Percentiles rank a stretch among this genome's conserved stretches.
Evolutionary conservation across 2,888 invertebrate species (phyloP).

Genomic region (Petrolisthes cinctipes): DNA sequence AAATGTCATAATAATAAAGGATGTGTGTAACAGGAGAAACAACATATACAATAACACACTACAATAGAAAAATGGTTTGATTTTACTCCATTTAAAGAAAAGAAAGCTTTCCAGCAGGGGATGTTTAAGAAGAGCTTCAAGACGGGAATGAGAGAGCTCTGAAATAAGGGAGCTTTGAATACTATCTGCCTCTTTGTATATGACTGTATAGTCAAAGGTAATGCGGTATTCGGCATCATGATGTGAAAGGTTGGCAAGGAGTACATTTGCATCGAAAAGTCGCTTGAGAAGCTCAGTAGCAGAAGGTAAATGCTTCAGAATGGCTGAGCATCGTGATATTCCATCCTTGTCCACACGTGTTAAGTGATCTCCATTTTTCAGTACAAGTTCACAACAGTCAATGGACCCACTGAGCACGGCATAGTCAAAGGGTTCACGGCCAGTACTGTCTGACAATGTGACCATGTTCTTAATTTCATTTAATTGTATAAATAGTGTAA

Average conservation of each 20-base stretch:
- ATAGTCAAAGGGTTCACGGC: constrained; percentile 73
- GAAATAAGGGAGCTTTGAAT: constrained; percentile 74
- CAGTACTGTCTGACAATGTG: constrained; percentile 67
- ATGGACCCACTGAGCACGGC: constrained; percentile 76
- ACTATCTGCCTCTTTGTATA: constrained; percentile 70
- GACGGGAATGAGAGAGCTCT: constrained; percentile 71
- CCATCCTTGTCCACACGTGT: constrained; percentile 70
- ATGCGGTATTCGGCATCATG: constrained; percentile 71
- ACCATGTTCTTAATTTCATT: constrained; percentile 69
- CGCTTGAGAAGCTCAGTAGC: constrained; percentile 74
- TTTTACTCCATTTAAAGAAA: constrained; percentile 74
- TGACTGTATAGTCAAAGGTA: constrained; percentile 73
- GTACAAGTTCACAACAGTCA: constrained; percentile 73
- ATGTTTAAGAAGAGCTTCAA: constrained; percentile 73
- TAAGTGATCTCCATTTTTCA: constrained; percentile 71
- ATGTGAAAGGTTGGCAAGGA: constrained; percentile 71
- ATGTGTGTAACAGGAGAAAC: constrained; percentile 73
- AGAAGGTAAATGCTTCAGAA: constrained; percentile 73
- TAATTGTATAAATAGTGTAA: constrained; percentile 72
- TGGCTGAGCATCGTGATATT: constrained; percentile 73
- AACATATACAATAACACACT: constrained; percentile 73
- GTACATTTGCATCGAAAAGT: constrained; percentile 73
- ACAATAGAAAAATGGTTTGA: constrained; percentile 74
- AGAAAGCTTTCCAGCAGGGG: constrained; percentile 75
- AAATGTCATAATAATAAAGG: constrained; percentile 69